A percentile compares a stretch with the other conserved stretches of the same genome.
Conservation (phyloP, 2,797 vertebrate genomes). For the Discoglossus pictus region DNA sequence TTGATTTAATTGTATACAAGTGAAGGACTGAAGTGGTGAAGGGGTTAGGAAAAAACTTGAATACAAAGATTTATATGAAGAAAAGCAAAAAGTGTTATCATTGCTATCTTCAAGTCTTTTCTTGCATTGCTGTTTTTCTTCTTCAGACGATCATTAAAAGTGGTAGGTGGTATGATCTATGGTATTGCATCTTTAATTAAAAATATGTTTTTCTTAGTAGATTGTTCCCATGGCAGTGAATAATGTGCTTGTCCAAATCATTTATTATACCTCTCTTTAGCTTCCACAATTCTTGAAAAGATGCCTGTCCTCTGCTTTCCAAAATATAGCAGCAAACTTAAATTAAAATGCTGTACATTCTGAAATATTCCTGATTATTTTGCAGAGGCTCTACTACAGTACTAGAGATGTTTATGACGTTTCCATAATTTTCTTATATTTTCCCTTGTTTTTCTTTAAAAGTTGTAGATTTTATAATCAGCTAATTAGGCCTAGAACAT, state of each 20-base stretch:
- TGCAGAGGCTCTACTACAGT: too few species aligned
- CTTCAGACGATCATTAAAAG: not conserved
- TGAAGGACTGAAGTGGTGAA: too few species aligned
- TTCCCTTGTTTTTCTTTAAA: too few species aligned
- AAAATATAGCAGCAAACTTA: conserved; percentile 17
- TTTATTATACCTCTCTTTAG: conserved; percentile 41
- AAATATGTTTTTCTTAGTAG: conserved; percentile 47
- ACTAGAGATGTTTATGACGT: too few species aligned
- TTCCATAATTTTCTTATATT: too few species aligned
- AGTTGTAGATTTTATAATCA: too few species aligned
- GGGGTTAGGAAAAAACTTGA: too few species aligned
- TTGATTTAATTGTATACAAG: too few species aligned
- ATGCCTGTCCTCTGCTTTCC: conserved; percentile 1
- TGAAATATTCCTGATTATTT: not conserved
- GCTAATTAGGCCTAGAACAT: not conserved
- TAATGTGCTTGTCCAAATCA: conserved; percentile 43
- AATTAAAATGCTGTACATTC: conserved; percentile 7
- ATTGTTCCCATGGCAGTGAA: conserved; percentile 45
- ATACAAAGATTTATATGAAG: too few species aligned
- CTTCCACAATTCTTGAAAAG: conserved; percentile 31
- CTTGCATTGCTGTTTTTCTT: too few species aligned
- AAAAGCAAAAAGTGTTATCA: too few species aligned
- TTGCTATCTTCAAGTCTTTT: too few species aligned
- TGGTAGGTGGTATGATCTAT: conserved; percentile 31
- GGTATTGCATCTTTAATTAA: conserved; percentile 36